phyloP scores from a whole-genome alignment of 1,140 invertebrate species.

The Zaprionus inermis region DNA sequence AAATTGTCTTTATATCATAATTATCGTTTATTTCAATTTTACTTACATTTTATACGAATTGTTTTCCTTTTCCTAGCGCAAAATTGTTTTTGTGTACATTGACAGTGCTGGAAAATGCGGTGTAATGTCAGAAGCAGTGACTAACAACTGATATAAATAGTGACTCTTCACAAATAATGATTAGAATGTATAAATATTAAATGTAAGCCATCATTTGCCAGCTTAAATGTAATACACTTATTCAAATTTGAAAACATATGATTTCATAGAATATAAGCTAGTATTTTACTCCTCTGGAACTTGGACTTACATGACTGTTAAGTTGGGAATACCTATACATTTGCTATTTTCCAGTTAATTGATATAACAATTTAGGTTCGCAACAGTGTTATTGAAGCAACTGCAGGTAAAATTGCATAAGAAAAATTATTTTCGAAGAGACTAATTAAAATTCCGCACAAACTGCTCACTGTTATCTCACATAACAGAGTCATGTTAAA shows the following conservation, averaged over 20 bases:
- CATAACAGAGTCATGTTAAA: background rate
- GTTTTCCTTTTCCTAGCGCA: background rate
- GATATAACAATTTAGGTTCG: too few species aligned
- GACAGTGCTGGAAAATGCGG: background rate
- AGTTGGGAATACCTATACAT: too few species aligned
- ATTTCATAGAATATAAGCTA: too few species aligned
- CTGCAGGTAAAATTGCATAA: too few species aligned
- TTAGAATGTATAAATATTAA: background rate
- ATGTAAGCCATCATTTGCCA: background rate
- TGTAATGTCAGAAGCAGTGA: background rate
- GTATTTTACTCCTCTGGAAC: too few species aligned
- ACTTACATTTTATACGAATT: constrained; percentile 7
- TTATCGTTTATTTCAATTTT: background rate
- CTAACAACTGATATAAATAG: too few species aligned
- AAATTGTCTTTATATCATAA: background rate
- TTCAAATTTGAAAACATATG: too few species aligned
- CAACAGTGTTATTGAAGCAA: too few species aligned
- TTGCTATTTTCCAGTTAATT: too few species aligned
- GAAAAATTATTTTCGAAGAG: too few species aligned
- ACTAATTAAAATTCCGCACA: background rate
- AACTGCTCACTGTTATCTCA: background rate
- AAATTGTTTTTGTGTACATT: background rate
- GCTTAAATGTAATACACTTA: background rate
- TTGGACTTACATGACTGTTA: too few species aligned
- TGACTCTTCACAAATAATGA: background rate